Percentiles rank a stretch among this genome's conserved stretches.
phyloP scores from a whole-genome alignment of 1,140 invertebrate genomes.

The Megalopta genalis region DNA sequence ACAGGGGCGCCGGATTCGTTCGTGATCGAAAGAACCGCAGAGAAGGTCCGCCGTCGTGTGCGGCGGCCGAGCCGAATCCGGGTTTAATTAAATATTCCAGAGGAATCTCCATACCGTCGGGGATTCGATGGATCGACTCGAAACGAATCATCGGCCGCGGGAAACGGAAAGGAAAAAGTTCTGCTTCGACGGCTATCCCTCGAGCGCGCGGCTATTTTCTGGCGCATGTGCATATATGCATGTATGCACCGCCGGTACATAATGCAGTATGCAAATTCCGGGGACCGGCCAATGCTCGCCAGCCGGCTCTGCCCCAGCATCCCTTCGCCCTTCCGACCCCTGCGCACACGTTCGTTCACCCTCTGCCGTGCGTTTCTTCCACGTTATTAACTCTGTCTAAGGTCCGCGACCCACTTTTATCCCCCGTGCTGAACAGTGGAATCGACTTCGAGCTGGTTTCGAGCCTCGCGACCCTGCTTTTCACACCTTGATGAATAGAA shows the following conservation, averaged over 20 bases:
- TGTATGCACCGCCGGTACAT: conserved; percentile 25
- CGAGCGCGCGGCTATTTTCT: neutral
- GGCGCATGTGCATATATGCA: conserved; percentile 3
- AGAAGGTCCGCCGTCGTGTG: neutral
- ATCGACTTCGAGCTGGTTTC: conserved; percentile 13
- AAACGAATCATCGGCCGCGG: neutral
- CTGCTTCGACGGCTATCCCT: neutral
- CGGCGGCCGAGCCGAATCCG: neutral
- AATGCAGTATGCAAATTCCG: conserved; percentile 55
- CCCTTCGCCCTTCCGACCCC: neutral
- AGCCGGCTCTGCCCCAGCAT: neutral
- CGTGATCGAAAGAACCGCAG: neutral
- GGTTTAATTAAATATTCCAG: neutral
- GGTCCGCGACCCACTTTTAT: conserved; percentile 60
- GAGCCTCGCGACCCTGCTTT: too few species aligned
- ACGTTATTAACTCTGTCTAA: conserved; percentile 59
- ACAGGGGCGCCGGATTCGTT: too few species aligned
- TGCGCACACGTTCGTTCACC: too few species aligned
- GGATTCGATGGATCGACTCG: neutral
- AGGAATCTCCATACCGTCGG: neutral
- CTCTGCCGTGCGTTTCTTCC: conserved; percentile 24
- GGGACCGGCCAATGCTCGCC: neutral
- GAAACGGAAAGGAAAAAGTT: neutral
- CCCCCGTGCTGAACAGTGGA: conserved; percentile 43
- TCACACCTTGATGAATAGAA: too few species aligned